Conservation (phyloP, 2,888 invertebrate genomes). For the Phragmatobia fuliginosa region DNA sequence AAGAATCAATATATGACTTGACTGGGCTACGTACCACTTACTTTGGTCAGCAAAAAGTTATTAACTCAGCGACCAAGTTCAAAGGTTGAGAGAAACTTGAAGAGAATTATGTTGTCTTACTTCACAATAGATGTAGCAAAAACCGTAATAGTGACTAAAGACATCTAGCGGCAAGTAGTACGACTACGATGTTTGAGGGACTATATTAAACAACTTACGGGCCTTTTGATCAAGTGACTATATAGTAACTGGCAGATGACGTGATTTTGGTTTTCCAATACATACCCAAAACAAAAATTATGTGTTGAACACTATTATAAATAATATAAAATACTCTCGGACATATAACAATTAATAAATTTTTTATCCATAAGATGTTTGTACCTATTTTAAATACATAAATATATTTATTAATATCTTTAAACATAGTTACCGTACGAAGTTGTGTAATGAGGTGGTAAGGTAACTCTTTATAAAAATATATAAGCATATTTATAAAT, state of each 20-base stretch:
- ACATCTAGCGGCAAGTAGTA: neutral
- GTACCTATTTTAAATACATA: too few species aligned
- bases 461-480: too few species aligned
- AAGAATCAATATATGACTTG: neutral
- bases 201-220: neutral
- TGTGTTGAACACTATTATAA: neutral
- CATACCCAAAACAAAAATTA: neutral
- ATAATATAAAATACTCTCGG: too few species aligned
- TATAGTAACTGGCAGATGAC: too few species aligned
- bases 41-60: slow-evolving; percentile 35
- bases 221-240: too few species aligned
- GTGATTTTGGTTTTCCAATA: too few species aligned
- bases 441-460: too few species aligned
- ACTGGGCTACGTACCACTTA: slow-evolving; percentile 4
- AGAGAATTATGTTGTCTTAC: slow-evolving; percentile 32
- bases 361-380: too few species aligned
- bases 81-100: slow-evolving; percentile 25
- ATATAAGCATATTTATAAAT: too few species aligned
- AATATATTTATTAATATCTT: too few species aligned
- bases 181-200: neutral
- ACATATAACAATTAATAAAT: too few species aligned
- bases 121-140: neutral
- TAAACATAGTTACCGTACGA: too few species aligned
- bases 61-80: slow-evolving; percentile 23
- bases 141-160: neutral